Conservation (phyloP, 2,797 vertebrate genomes). For the Discoglossus pictus region DNA sequence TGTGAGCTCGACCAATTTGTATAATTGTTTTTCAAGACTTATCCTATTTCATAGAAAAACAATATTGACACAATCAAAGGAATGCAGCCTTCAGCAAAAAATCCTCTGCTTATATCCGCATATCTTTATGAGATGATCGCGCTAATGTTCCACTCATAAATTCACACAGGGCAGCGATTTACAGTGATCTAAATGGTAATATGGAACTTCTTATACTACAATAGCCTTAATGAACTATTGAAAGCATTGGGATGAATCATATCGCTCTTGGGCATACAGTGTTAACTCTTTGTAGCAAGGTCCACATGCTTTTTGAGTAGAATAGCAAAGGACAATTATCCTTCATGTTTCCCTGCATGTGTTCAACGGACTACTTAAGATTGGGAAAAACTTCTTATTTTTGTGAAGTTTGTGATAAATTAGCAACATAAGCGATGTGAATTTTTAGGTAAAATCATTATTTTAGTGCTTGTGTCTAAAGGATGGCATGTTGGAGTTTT, state of each 20-base stretch:
- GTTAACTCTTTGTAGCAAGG: neutral
- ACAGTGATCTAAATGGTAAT: slow-evolving; percentile 18
- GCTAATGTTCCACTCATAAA: neutral
- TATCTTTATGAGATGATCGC: neutral
- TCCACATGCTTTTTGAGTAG: neutral
- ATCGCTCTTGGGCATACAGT: neutral
- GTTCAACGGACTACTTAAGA: too few species aligned
- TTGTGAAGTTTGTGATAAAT: too few species aligned
- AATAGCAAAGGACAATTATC: too few species aligned
- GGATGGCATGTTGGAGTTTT: too few species aligned
- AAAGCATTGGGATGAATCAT: slow-evolving; percentile 7
- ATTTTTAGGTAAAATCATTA: too few species aligned
- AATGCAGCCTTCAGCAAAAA: neutral
- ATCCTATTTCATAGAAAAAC: neutral
- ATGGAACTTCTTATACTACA: slow-evolving; percentile 7
- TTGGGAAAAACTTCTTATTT: too few species aligned
- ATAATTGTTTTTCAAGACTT: slow-evolving; percentile 14
- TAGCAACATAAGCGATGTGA: too few species aligned
- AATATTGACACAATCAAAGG: slow-evolving; percentile 3
- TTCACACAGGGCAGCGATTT: slow-evolving; percentile 9
- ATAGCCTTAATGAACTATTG: slow-evolving; percentile 4
- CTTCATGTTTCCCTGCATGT: too few species aligned
- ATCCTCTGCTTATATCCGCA: slow-evolving; percentile 1
- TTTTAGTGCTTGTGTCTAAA: too few species aligned
- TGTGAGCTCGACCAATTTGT: slow-evolving; percentile 13